Evolutionary conservation across 2,113 vertebrate genomes (phyloP).

Genomic region (Gallinago paraguaiae): DNA sequence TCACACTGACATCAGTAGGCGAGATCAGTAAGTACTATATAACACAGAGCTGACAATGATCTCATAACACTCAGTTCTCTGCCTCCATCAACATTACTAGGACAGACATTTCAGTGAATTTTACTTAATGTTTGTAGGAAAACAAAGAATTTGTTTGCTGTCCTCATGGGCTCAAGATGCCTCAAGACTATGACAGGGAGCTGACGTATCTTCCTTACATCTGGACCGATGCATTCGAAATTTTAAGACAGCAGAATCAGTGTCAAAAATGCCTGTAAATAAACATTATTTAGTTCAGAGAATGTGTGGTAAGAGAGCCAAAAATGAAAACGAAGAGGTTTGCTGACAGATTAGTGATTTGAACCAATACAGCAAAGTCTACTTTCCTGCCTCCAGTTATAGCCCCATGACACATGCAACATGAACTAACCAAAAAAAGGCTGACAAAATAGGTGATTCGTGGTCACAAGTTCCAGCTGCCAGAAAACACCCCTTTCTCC

Average conservation of each 20-base stretch:
- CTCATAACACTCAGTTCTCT: not conserved
- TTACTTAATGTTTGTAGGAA: not conserved
- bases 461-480: not conserved
- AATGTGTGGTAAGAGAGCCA: not conserved
- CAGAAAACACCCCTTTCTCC: not conserved
- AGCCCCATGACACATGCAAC: fast-evolving
- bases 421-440: not conserved
- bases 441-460: not conserved
- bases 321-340: not conserved
- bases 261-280: not conserved
- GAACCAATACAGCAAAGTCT: not conserved
- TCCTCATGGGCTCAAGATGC: not conserved
- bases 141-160: not conserved
- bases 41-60: not conserved
- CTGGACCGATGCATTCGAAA: not conserved
- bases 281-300: not conserved
- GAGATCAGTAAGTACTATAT: not conserved
- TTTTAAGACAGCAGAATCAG: not conserved
- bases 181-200: not conserved
- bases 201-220: not conserved
- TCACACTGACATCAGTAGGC: not conserved
- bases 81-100: not conserved
- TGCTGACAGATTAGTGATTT: not conserved
- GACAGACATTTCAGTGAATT: not conserved
- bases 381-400: not conserved